Conservation (phyloP, 2,797 vertebrate genomes). For the Trachops cirrhosus region DNA sequence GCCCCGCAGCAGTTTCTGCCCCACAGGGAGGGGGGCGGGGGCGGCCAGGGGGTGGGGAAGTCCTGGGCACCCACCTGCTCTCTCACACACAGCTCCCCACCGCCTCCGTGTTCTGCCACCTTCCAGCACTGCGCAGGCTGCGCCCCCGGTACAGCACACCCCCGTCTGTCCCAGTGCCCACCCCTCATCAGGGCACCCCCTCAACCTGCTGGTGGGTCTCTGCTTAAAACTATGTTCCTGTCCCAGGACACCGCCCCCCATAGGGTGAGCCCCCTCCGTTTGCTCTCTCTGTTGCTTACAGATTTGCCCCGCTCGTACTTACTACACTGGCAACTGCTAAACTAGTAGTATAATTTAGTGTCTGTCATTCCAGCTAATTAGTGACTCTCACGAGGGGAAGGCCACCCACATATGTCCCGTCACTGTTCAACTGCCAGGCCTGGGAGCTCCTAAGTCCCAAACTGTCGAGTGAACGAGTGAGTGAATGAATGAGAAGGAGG, state of each 20-base stretch:
- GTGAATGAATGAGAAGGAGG: neutral
- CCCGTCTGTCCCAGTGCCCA: fast-evolving
- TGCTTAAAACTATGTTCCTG: neutral
- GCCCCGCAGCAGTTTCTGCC: neutral
- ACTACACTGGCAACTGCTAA: neutral
- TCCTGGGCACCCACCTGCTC: fast-evolving
- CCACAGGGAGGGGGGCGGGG: neutral
- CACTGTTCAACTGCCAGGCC: neutral
- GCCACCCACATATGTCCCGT: fast-evolving
- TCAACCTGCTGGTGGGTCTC: neutral
- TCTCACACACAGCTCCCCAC: neutral
- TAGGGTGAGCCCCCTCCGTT: neutral
- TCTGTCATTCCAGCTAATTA: neutral
- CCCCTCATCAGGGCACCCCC: neutral
- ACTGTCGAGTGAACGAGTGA: neutral
- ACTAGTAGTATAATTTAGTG: neutral
- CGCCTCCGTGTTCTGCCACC: neutral
- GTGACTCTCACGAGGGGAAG: neutral
- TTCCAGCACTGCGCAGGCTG: neutral
- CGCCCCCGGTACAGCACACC: fast-evolving
- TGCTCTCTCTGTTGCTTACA: neutral
- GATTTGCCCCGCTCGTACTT: too few relatives aligned
- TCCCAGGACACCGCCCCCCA: too few relatives aligned
- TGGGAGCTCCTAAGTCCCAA: too few relatives aligned
- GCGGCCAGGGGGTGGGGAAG: neutral